Percentiles rank a stretch among this genome's conserved stretches.
Conservation (phyloP, 1,140 invertebrate species). For the Drosophila cardini region DNA sequence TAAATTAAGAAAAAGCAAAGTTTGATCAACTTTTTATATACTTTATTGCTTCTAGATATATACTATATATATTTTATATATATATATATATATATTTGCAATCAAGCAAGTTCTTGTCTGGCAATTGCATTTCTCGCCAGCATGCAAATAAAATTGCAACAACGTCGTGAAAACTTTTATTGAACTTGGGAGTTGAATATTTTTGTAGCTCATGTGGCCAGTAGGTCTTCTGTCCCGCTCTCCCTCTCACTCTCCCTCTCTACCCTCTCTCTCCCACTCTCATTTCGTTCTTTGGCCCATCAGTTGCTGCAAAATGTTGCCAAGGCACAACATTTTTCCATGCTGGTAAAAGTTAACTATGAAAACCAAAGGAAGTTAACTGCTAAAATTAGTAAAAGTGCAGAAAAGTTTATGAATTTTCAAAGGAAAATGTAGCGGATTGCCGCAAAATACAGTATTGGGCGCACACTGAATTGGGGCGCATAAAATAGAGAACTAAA, state of each 20-base stretch:
- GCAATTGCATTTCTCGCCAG: constrained; percentile 76
- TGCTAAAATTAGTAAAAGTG: constrained; percentile 84
- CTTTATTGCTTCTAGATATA: not conserved
- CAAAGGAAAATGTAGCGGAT: constrained; percentile 49
- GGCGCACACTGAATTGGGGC: constrained; percentile 6
- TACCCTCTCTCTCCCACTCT: not conserved
- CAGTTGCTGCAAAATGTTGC: constrained; percentile 50
- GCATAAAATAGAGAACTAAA: not conserved
- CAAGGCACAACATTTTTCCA: constrained; percentile 81
- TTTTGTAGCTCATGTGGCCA: constrained; percentile 34
- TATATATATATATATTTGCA: constrained; percentile 12
- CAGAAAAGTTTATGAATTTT: constrained; percentile 82
- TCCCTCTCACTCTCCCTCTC: not conserved
- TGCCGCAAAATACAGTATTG: not conserved
- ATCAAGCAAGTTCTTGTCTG: constrained; percentile 41
- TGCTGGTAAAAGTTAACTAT: constrained; percentile 84
- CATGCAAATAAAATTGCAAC: constrained; percentile 80
- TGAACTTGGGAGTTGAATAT: constrained; percentile 75
- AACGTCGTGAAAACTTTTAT: constrained; percentile 76
- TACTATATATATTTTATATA: not conserved
- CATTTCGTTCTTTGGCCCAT: not conserved
- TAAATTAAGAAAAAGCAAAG: constrained; percentile 83
- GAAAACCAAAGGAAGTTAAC: constrained; percentile 84
- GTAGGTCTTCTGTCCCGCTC: not conserved
- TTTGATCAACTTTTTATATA: constrained; percentile 51